phyloP scores from a whole-genome alignment of 1,140 invertebrate genomes.

The Wiebesia pumilae region DNA sequence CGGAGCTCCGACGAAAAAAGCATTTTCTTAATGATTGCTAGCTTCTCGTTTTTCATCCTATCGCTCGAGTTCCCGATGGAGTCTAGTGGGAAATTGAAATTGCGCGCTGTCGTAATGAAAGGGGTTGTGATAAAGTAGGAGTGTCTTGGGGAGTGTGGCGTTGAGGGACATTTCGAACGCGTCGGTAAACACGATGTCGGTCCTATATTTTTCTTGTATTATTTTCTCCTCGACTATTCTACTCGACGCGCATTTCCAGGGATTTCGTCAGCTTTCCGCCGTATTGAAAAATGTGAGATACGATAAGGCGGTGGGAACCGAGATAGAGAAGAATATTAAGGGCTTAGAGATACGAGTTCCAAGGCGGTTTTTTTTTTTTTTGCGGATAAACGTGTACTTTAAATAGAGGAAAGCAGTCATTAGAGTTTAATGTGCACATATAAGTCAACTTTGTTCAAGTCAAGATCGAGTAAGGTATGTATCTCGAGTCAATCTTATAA shows the following conservation, averaged over 20 bases:
- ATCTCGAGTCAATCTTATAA: too few species aligned
- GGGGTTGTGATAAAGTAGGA: background rate
- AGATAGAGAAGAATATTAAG: background rate
- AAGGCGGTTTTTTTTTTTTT: too few species aligned
- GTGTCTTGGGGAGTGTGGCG: background rate
- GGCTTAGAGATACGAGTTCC: too few species aligned
- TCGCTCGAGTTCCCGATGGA: too few species aligned
- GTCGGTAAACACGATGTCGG: background rate
- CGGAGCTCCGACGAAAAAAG: background rate
- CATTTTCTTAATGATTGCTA: slow-evolving; percentile 4
- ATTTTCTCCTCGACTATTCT: background rate
- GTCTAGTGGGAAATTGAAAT: background rate
- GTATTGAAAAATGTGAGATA: background rate
- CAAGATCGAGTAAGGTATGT: too few species aligned
- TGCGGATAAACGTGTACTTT: background rate
- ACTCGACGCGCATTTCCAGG: background rate
- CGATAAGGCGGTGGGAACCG: background rate
- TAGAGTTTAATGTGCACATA: background rate
- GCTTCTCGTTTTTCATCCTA: background rate
- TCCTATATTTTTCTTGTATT: background rate
- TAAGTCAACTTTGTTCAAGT: background rate
- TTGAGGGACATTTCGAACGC: background rate
- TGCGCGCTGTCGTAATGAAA: background rate
- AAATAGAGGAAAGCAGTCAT: background rate
- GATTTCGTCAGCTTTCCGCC: background rate